Evolutionary conservation across 2,797 vertebrate genomes (phyloP), one percentile per base, ranked within the genome.

Genomic region (Poeciliopsis paucimaculata): DNA sequence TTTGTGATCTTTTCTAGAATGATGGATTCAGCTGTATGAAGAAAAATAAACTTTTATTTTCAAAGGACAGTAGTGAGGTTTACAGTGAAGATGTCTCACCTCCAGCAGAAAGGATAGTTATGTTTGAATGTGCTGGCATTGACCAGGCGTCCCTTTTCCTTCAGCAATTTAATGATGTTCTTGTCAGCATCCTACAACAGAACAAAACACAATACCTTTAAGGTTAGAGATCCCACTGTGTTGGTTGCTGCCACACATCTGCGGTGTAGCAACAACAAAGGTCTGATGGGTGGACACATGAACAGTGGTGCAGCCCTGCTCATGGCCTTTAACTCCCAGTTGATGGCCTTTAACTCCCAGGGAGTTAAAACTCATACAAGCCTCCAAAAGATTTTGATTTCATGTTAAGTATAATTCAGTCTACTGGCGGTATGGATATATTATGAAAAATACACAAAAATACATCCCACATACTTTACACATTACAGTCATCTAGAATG

Each of bases 101-200:
- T 98, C 98, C 98, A 99, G 94, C 98, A 99, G 95, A 99, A 99
- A 18, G 98, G 98, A 87, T 99, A 99, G 93, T 77, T 99, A 89
- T 99, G 98, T 84, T 97, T 99, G 87, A 95, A 97, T 6, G 85
- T 94, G 84, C 96, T 92, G 72, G 92, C 90, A 77, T 95, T 95
- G 82, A 99, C 92, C 66, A 99, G 95, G 26, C 98, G 96, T 20
- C 96, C 97, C 0, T 89, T 96, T 89, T 99, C 98, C 91, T 98
- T 99, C 92, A 99, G 93, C 74, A 86, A 90, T 86, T 95, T 97
- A 85, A 99, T 98, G 85, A 99, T 98, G 89, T 97, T 95, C 92
- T 98, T 99, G 92, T 99, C 98, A 53, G 98, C 98, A 85, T 99
- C 98, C 98, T 99, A 72, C 75, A 89, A 72, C 75, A 49, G 0